Conservation (phyloP, 2,113 vertebrate species). For the Hippocampus zosterae region DNA sequence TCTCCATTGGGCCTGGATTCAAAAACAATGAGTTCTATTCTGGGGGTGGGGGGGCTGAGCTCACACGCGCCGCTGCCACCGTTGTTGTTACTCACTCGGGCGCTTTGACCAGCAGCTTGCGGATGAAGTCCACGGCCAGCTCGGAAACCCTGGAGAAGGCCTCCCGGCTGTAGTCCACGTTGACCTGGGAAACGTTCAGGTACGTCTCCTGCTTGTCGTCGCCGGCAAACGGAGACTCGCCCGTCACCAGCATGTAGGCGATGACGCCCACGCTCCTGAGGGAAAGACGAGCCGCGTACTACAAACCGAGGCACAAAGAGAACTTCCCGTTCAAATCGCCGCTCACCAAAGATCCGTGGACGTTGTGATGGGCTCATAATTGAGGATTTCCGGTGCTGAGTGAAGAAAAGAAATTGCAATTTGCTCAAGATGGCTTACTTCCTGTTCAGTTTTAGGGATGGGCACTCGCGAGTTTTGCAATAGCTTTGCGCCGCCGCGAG, state of each 20-base stretch:
- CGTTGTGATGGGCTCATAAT: slow-evolving; percentile 97
- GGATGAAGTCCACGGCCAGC: slow-evolving; percentile 88
- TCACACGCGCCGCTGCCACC: background rate
- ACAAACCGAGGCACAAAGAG: background rate
- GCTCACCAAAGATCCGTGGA: slow-evolving; percentile 95
- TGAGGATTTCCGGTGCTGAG: slow-evolving; percentile 92
- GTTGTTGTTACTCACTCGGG: slow-evolving; percentile 82
- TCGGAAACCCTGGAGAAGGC: slow-evolving; percentile 84
- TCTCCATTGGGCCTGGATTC: background rate
- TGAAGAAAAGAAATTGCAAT: slow-evolving; percentile 3
- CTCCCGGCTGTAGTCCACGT: slow-evolving; percentile 90
- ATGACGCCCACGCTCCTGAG: slow-evolving; percentile 91
- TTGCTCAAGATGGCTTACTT: background rate
- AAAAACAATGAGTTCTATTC: slow-evolving; percentile 9
- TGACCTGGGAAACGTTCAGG: slow-evolving; percentile 94
- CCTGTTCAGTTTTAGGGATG: background rate
- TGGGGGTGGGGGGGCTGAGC: background rate
- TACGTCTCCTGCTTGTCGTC: slow-evolving; percentile 94
- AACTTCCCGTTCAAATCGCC: background rate
- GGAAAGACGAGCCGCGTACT: background rate
- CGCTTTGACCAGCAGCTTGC: slow-evolving; percentile 86
- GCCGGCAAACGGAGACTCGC: slow-evolving; percentile 89
- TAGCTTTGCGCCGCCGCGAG: too few species aligned
- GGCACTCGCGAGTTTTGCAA: too few species aligned
- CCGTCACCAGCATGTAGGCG: slow-evolving; percentile 91